Evolutionary conservation across 2,797 vertebrate genomes (phyloP), one percentile per base, ranked within the genome.

Genomic region (Phylloscopus collybita): DNA sequence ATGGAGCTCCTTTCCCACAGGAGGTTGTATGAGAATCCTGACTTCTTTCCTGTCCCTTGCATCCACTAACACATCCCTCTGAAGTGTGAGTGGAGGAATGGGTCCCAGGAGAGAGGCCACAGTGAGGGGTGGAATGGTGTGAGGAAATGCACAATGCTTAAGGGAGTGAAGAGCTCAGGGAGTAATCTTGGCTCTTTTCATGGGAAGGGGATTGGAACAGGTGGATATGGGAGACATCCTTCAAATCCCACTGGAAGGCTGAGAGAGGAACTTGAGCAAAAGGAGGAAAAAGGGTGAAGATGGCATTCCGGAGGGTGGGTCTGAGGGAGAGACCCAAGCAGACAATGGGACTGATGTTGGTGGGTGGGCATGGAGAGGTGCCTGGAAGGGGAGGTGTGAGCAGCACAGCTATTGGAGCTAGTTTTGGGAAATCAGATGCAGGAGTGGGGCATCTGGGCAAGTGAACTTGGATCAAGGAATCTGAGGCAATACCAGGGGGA

Each of bases 331-430:
- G 18, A 53, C 4, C 6, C 44, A 50, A 19, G 27, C 1, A 1
- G 45, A n/a, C 11, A 67, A 7, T 42, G 8, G 10, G 51, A 14
- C 7, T 0, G 40, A 8, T 69, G 13, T 27, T 21, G 15, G 27
- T 6, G 8, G 8, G 5, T 34, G 21, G 65, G 8, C 16, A 10
- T 0, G 2, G 29, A 34, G 16, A 11, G 6, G 40, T n/a, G 56
- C 42, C 51, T 70, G 36, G 16, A 30, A 12, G 40, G 34, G 34
- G 17, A 47, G 7, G 22, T 22, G 14, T 30, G 40, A 53, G 27
- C n/a, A 76, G 5, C 30, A 4, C 47, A 59, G 5, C 9, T 49
- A 0, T 6, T 69, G 16, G 34, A 67, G 25, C 5, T 15, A 6
- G 6, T 42, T 90, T 44, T 53, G 56, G 72, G 32, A 53, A 57